Base-by-base conservation (phyloP, 2,888 invertebrate species). In the Andrena marginata region DNA sequence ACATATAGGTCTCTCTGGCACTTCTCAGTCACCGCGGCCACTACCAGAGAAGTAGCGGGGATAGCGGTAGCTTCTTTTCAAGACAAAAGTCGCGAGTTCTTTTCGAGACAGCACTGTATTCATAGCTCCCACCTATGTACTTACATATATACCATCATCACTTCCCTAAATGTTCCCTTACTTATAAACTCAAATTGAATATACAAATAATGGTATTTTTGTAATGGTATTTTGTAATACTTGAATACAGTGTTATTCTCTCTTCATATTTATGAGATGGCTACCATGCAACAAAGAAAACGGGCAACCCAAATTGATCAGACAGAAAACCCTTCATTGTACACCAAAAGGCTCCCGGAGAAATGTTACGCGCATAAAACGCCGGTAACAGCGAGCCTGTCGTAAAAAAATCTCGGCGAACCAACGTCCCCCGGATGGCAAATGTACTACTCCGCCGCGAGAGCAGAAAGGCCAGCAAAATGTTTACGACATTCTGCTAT, bases 401-500 rank as follows among this genome's bases (percentile, higher is more conserved):
- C 77, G 35, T 77, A 82, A 72, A 69, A 59, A 70, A 82, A 74
- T 75, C 71, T 69, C 64, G 51, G 78, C 69, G 68, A 75, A 60
- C 65, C 65, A 51, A 63, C 69, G 54, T 77, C 48, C 49, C 64
- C 42, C 31, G 13, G 35, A 26, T 20, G 35, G 49, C 42, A 20
- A n/a, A 35, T 59, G 33, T 0, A 20, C 42, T 72, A 16, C 48
- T 8, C 23, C 48, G 8, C 26, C 6, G 35, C 26, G n/a, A 59
- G 54, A 70, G 64, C 13, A 59, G 49, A 69, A 59, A 60, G 62
- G 60, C 67, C 65, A 64, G 72, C 67, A 31, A 70, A 74, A 80
- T 73, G 73, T 82, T 82, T 76, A 82, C 81, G 81, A 72, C 64
- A 59, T 31, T 8, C 51, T 23, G 35, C 0, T n/a, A 16, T 42